A percentile compares a stretch with the other conserved stretches of the same genome.
Evolutionary conservation across 2,113 vertebrate species (phyloP).

Genomic region (Epinephelus lanceolatus): DNA sequence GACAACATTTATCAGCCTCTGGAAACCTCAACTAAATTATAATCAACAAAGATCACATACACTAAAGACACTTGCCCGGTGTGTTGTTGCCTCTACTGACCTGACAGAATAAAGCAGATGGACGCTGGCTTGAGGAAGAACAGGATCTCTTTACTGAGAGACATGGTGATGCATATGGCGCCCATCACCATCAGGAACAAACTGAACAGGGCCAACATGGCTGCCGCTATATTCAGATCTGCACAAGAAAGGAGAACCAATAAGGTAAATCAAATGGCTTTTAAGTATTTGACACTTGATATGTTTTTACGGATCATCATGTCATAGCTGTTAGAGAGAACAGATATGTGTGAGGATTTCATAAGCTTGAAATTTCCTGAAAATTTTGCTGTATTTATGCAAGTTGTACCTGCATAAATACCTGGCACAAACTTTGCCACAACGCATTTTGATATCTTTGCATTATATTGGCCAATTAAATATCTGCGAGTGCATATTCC

Average conservation of each 20-base stretch:
- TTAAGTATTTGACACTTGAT: neutral
- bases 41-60: neutral
- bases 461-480: neutral
- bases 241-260: neutral
- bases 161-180: slow-evolving; percentile 88
- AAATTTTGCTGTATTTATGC: too few relatives aligned
- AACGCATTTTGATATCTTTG: too few relatives aligned
- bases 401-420: too few relatives aligned
- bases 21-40: too few relatives aligned
- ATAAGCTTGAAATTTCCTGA: neutral
- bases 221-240: slow-evolving; percentile 88
- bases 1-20: too few relatives aligned
- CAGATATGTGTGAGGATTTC: neutral
- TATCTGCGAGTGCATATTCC: neutral
- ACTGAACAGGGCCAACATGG: slow-evolving; percentile 87
- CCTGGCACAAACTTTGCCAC: too few relatives aligned
- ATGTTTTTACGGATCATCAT: neutral
- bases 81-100: slow-evolving; percentile 63
- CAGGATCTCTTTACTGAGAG: slow-evolving; percentile 89
- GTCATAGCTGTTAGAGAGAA: neutral
- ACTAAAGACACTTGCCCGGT: neutral
- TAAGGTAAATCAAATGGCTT: neutral
- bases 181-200: slow-evolving; percentile 89
- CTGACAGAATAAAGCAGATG: slow-evolving; percentile 89
- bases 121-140: slow-evolving; percentile 91